These are phyloP conservation scores for Calonectris borealis DNA, from an alignment of 2,113 vertebrate species.

Conservation along the genomic window DNA sequence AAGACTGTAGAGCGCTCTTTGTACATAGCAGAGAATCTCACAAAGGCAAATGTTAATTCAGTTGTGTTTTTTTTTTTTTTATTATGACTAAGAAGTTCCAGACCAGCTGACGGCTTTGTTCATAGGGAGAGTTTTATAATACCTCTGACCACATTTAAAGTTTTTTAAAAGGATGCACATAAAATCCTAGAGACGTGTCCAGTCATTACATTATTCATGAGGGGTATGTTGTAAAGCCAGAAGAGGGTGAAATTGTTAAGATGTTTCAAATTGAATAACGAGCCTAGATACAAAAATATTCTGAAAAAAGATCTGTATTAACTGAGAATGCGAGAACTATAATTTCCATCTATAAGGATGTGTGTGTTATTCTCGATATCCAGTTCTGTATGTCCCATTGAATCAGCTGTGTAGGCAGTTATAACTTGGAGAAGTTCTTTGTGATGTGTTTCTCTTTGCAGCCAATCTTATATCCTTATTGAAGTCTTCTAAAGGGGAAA, in stretches of 20 bases:
- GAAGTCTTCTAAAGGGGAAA: background rate
- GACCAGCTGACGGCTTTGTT: background rate
- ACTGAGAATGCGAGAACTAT: background rate
- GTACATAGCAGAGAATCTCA: background rate
- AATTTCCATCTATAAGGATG: background rate
- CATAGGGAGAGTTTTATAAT: background rate
- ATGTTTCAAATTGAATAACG: background rate
- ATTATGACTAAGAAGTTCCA: background rate
- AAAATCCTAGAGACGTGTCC: background rate
- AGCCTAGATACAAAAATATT: background rate
- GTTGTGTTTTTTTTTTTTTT: background rate
- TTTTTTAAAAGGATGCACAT: background rate
- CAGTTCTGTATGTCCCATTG: background rate
- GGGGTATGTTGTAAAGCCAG: background rate
- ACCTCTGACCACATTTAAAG: background rate
- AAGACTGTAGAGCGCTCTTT: background rate
- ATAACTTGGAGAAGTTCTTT: background rate
- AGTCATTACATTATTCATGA: background rate
- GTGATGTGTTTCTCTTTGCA: background rate
- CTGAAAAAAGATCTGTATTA: background rate
- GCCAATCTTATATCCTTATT: background rate
- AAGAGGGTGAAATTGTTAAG: background rate
- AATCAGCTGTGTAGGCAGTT: background rate
- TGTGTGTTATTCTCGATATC: background rate
- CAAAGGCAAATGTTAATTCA: background rate